Conservation (phyloP, 2,797 vertebrate species). For the Mus minutoides region DNA sequence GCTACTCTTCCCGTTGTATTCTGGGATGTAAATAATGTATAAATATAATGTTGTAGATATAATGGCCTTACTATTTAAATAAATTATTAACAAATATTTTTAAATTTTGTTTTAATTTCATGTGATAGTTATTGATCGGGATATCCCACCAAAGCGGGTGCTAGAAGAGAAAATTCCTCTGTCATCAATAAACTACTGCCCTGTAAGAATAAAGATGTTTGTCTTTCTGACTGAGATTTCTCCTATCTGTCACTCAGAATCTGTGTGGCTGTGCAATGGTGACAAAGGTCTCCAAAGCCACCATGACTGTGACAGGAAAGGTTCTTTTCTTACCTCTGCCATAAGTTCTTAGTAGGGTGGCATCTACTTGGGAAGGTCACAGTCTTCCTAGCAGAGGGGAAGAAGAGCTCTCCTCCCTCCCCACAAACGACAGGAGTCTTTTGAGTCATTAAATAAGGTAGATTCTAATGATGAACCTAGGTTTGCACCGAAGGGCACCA, state of each 20-base stretch:
- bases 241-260: neutral
- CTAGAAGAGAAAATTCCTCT: neutral
- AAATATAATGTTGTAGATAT: neutral
- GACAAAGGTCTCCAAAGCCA: neutral
- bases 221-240: neutral
- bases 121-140: neutral
- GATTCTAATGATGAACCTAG: neutral
- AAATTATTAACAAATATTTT: neutral
- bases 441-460: neutral
- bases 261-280: rapidly evolving
- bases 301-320: neutral
- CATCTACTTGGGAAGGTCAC: neutral
- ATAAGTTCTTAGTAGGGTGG: neutral
- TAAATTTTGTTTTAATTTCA: neutral
- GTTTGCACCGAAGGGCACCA: neutral
- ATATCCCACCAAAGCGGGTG: neutral
- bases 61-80: neutral
- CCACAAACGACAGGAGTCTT: neutral
- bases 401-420: neutral
- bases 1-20: neutral
- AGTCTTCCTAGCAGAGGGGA: neutral
- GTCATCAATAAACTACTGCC: neutral
- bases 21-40: neutral
- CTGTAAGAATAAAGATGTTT: neutral
- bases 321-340: neutral